Evolutionary conservation across 2,888 invertebrate genomes (phyloP), one percentile per base, ranked within the genome.

Genomic region (Choristoneura rosaceana): DNA sequence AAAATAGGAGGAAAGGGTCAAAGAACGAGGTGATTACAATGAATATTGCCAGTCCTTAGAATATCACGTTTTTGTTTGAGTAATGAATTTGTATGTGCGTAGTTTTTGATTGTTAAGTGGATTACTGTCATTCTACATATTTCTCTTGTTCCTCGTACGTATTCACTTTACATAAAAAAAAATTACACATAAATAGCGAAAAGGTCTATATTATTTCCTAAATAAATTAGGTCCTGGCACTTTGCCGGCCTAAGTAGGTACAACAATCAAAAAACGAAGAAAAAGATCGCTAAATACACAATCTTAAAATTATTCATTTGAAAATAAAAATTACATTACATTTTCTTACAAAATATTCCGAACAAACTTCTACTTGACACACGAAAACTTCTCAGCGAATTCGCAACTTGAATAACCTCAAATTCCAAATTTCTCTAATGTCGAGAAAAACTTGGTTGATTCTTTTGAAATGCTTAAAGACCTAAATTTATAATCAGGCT

Each of bases 21-120:
- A 92, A 92, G 92, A 90, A 91, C 93, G 91, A 80, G 85, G 79
- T 90, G 92, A 91, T 91, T 89, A 90, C 84, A 50, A 60, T 66
- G 71, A 58, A 76, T 75, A 84, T 84, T 81, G 84, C 77, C 77
- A 79, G 84, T 84, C 85, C 82, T 86, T 87, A 87, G 84, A 84
- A 84, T 76, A 77, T 82, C 82, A 80, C 80, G 81, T 78, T 78
- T 82, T 81, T 82, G 81, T 83, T 77, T 63, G 69, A 71, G 69
- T 41, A 12, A 65, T 60, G 25, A 41, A 55, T 55, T 34, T 1
- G 10, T 50, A 14, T 34, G 8, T 12, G 12, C 43, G 12, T 43
- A 43, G 2, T 12, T 38, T 5, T 38, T 38, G 5, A 4, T 7
- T 5, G 38, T 38, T 0, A 7, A 25, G 25, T 25, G 2, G 25